Evolutionary conservation across 92 coral and sea anemone genomes (phyloP).

Genomic region (Virgularia gustaviana): DNA sequence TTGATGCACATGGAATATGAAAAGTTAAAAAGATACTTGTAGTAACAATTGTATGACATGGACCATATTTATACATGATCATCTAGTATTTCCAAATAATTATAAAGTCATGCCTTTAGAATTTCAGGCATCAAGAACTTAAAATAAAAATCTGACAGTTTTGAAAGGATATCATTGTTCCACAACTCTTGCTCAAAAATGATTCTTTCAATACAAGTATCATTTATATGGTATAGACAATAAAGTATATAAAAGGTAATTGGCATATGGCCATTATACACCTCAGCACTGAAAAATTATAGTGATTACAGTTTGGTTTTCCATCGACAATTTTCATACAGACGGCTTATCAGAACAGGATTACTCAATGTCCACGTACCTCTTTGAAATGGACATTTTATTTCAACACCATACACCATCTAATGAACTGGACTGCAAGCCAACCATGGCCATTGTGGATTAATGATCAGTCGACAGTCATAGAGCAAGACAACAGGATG

Average conservation of each 20-base stretch:
- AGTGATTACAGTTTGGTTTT: too few relatives aligned
- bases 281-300: constrained; percentile 29
- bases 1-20: too few relatives aligned
- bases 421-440: constrained; percentile 56
- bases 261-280: constrained; percentile 33
- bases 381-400: constrained; percentile 37
- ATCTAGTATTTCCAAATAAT: too few relatives aligned
- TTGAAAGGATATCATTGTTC: constrained; percentile 30
- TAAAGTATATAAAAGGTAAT: constrained; percentile 26
- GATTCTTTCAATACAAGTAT: constrained; percentile 23
- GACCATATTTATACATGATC: too few relatives aligned
- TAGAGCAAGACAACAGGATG: neutral
- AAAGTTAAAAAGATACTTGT: too few relatives aligned
- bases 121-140: constrained; percentile 16
- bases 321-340: neutral
- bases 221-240: constrained; percentile 26
- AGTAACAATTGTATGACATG: too few relatives aligned
- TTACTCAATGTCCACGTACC: constrained; percentile 13
- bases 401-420: too few relatives aligned
- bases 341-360: constrained; percentile 19
- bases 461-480: neutral
- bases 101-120: too few relatives aligned
- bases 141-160: constrained; percentile 23
- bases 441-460: constrained; percentile 37
- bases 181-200: constrained; percentile 4